Base-by-base conservation (phyloP, 2,888 invertebrate genomes). In the Liodrosophila aerea region DNA sequence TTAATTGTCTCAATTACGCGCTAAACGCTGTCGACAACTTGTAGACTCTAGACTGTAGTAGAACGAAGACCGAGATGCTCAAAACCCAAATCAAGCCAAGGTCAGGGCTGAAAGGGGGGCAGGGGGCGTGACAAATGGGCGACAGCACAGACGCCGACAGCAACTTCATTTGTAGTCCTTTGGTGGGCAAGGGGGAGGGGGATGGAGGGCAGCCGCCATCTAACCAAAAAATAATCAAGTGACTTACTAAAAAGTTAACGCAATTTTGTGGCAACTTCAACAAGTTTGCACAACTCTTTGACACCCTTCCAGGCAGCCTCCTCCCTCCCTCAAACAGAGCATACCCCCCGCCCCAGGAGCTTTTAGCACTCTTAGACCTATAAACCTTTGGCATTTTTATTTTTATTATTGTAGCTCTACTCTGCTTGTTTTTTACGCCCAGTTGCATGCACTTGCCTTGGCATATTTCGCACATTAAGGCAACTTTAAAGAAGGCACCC, bases 1-100 rank as follows among this genome's bases (percentile, higher is more conserved):
- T 84, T 85, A 84, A 84, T 84, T 84, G 85, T 81, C 74, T 66
- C 81, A 83, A 84, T 84, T 84, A 85, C 52, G 76, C 76, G 83
- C 73, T 81, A 81, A 81, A 73, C 64, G 64, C 59, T 39, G 60
- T 57, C 80, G 61, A 50, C 73, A 57, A 67, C 56, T 70, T 62
- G 53, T 40, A 34, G 50, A 29, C 27, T 37, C 34, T 50, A 33
- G n/a, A n/a, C n/a, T n/a, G n/a, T n/a, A n/a, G n/a, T n/a, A 40
- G 5, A 30, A 22, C 5, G 22, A 31, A 30, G 13, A 9, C 33
- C 31, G 33, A n/a, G 11, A 40, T 12, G 43, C 46, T 45, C 34
- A 16, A 36, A 27, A 76, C 76, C 76, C 76, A 77, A 78, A 72
- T 76, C 80, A 80, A 57, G 60, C 46, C 76, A 72, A 72, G 80